phyloP scores from a whole-genome alignment of 1,140 invertebrate species.

The Cyrtorhinus lividipennis region DNA sequence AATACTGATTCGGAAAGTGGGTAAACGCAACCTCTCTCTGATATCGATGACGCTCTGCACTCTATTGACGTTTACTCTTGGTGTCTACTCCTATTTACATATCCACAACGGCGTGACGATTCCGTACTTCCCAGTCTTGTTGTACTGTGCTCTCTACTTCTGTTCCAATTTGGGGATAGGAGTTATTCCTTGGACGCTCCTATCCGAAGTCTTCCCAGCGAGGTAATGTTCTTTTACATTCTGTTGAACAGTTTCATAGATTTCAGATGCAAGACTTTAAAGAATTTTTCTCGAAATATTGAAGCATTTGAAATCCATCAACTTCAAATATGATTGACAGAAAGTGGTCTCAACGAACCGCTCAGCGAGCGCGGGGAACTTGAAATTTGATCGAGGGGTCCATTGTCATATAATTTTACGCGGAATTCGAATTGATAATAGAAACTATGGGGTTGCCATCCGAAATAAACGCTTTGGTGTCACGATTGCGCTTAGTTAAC shows the following conservation, averaged over 20 bases:
- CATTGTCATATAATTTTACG: too few species aligned
- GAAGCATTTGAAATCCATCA: too few species aligned
- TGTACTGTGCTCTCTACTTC: conserved; percentile 23
- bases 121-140: conserved; percentile 21
- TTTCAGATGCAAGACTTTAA: too few species aligned
- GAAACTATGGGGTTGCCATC: too few species aligned
- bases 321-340: too few species aligned
- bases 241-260: not conserved
- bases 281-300: too few species aligned
- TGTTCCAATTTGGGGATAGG: conserved; percentile 23
- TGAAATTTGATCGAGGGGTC: too few species aligned
- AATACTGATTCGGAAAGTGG: conserved; percentile 23
- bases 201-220: conserved; percentile 27
- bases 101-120: conserved; percentile 2
- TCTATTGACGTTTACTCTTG: conserved; percentile 17
- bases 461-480: too few species aligned
- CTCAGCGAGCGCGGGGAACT: too few species aligned
- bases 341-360: too few species aligned
- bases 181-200: conserved; percentile 26
- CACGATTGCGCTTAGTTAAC: too few species aligned
- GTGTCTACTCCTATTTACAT: conserved; percentile 18
- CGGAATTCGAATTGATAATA: too few species aligned
- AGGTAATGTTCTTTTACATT: conserved; percentile 22
- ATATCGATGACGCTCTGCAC: conserved; percentile 28
- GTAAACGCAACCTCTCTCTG: conserved; percentile 30